These are phyloP conservation scores for Megaustenia siamemsis DNA, from an alignment of 2,888 invertebrate species.

Conservation along the genomic window DNA sequence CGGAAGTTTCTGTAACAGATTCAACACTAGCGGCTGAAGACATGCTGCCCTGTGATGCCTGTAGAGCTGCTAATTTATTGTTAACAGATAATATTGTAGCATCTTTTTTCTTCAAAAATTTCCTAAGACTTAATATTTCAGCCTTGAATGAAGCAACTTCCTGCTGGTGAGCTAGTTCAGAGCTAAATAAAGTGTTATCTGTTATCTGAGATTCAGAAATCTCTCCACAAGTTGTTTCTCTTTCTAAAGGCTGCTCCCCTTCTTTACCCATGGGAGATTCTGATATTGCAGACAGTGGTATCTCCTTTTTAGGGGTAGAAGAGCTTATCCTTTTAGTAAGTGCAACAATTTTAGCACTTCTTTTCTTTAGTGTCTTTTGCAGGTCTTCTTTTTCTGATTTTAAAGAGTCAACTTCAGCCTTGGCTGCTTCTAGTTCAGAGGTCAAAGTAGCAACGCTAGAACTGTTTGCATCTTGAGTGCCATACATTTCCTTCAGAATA, in stretches of 20 bases:
- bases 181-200: not conserved
- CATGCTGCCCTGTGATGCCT: constrained; percentile 38
- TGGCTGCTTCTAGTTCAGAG: constrained; percentile 49
- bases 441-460: constrained; percentile 47
- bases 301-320: constrained; percentile 50
- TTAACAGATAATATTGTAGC: constrained; percentile 63
- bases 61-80: constrained; percentile 62
- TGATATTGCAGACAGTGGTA: constrained; percentile 17
- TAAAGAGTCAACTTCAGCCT: constrained; percentile 20
- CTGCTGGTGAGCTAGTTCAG: constrained; percentile 20
- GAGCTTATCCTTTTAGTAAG: constrained; percentile 57
- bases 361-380: constrained; percentile 60
- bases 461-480: constrained; percentile 46
- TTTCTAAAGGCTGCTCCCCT: not conserved
- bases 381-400: constrained; percentile 56
- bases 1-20: constrained; percentile 32
- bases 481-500: constrained; percentile 56
- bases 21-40: constrained; percentile 46
- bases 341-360: constrained; percentile 65
- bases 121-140: constrained; percentile 56
- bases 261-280: constrained; percentile 39
- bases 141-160: constrained; percentile 42
- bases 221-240: not conserved
- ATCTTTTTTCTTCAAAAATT: constrained; percentile 66
- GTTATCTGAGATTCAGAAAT: not conserved